phyloP scores from a whole-genome alignment of 2,888 invertebrate species.

The Tuberolachnus salignus region DNA sequence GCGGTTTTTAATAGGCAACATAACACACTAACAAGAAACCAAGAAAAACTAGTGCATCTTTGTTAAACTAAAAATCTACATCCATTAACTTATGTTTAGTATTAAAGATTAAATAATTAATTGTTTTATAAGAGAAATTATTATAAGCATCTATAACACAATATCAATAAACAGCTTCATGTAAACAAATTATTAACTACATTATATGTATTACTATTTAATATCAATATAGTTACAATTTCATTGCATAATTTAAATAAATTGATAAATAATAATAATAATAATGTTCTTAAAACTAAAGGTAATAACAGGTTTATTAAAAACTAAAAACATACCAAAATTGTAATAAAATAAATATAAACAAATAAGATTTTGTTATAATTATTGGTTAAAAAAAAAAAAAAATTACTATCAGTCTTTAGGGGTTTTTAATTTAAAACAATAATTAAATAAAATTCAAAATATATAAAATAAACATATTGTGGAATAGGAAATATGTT shows the following conservation, averaged over 20 bases:
- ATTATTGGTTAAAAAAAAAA: conserved; percentile 1
- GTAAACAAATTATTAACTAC: not conserved
- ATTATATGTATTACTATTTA: not conserved
- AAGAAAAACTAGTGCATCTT: not conserved
- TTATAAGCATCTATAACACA: not conserved
- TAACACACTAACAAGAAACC: not conserved
- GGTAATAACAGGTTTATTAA: not conserved
- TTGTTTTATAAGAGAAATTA: not conserved
- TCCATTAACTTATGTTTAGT: too few species aligned
- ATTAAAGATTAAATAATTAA: not conserved
- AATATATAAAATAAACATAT: conserved; percentile 18
- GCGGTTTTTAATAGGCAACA: not conserved
- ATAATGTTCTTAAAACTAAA: not conserved
- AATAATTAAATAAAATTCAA: not conserved
- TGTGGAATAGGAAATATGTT: conserved; percentile 24
- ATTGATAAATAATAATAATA: not conserved
- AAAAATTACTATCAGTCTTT: conserved; percentile 23
- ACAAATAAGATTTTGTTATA: not conserved
- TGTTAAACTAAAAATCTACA: not conserved
- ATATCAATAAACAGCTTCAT: not conserved
- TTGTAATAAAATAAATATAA: not conserved
- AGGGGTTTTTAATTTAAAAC: conserved; percentile 19
- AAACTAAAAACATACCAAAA: not conserved
- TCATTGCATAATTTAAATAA: not conserved
- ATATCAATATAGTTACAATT: not conserved